These are phyloP conservation scores for Phortica variegata DNA, from an alignment of 1,140 invertebrate species.

Conservation along the genomic window DNA sequence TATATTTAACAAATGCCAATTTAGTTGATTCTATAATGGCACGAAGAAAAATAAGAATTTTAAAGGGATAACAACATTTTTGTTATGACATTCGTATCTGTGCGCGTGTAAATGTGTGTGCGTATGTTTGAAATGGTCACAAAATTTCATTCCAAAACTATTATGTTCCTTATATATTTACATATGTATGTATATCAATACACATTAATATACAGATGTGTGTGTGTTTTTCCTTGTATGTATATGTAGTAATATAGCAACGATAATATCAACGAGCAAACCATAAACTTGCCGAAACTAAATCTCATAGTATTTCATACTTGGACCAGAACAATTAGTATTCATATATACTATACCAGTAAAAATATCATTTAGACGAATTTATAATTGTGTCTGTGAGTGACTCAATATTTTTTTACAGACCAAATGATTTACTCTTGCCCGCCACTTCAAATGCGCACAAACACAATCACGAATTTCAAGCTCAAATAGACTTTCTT, in stretches of 20 bases:
- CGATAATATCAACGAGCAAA: conserved; percentile 3
- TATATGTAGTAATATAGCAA: too few species aligned
- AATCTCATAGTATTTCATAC: neutral
- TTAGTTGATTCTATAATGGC: conserved; percentile 25
- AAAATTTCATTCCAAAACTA: too few species aligned
- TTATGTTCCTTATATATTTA: conserved; percentile 20
- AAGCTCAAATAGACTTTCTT: conserved; percentile 53
- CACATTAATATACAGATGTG: conserved; percentile 9
- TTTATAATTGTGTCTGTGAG: conserved; percentile 2
- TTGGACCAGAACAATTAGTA: too few species aligned
- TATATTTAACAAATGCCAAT: conserved; percentile 11
- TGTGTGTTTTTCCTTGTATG: too few species aligned
- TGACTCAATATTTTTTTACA: neutral
- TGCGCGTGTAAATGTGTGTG: conserved; percentile 13
- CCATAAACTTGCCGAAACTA: neutral
- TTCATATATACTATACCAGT: too few species aligned
- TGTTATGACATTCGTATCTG: conserved; percentile 14
- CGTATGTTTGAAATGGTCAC: neutral
- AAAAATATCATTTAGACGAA: neutral
- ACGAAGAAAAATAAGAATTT: conserved; percentile 36
- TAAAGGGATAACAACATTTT: conserved; percentile 19
- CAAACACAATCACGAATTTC: conserved; percentile 41
- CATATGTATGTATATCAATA: conserved; percentile 9
- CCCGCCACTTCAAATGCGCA: conserved; percentile 15
- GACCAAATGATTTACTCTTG: neutral